A percentile compares a stretch with the other conserved stretches of the same genome.
These are phyloP conservation scores for Drosophila nigrodunni DNA, from an alignment of 1,140 invertebrate species.

Conservation along the genomic window DNA sequence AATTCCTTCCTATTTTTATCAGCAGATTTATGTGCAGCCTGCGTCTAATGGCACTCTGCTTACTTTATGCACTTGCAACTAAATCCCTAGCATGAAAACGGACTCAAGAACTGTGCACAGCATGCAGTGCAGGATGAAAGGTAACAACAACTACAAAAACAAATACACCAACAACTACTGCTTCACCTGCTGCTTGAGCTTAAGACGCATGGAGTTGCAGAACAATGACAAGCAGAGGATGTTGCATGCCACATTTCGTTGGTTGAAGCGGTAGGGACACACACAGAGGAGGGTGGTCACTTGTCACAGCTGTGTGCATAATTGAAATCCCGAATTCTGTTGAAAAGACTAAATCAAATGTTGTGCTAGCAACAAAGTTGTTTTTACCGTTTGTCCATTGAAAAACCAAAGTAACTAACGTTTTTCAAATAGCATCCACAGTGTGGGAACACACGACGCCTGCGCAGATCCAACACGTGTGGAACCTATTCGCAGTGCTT, in stretches of 20 bases:
- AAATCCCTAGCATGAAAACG: constrained; percentile 41
- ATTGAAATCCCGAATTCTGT: constrained; percentile 59
- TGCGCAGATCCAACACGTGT: constrained; percentile 44
- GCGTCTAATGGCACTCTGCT: constrained; percentile 44
- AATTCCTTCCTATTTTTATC: not conserved
- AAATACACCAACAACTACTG: not conserved
- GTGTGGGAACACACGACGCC: constrained; percentile 36
- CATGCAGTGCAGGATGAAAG: constrained; percentile 16
- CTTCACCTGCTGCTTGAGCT: constrained; percentile 19
- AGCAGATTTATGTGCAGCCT: constrained; percentile 22
- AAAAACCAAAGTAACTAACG: constrained; percentile 55
- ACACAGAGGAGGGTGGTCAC: not conserved
- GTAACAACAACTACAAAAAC: not conserved
- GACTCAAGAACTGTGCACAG: constrained; percentile 39
- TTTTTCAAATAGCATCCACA: constrained; percentile 72
- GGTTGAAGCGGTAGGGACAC: no score
- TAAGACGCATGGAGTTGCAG: constrained; percentile 46
- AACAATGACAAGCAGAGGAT: constrained; percentile 15
- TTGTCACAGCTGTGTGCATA: constrained; percentile 67
- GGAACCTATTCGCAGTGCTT: constrained; percentile 37
- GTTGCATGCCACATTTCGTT: not conserved
- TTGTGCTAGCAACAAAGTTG: constrained; percentile 43
- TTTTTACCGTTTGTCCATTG: constrained; percentile 57
- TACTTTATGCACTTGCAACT: constrained; percentile 37
- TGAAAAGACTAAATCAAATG: constrained; percentile 40